Evolutionary conservation across 2,888 invertebrate species (phyloP).

Genomic region (Idaea biselata): DNA sequence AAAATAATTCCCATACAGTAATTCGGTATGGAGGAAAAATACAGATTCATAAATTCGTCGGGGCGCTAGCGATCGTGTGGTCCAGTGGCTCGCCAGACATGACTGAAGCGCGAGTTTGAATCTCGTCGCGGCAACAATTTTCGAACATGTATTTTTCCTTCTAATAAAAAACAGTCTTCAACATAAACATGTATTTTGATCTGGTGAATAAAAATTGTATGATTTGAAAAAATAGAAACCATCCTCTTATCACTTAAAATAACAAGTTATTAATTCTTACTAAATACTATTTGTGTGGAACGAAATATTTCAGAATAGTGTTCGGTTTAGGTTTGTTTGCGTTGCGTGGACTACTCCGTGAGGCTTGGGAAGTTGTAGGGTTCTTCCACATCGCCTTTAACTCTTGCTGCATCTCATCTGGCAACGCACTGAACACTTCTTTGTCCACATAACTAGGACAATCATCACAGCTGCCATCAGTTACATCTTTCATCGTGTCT

Average conservation of each 20-base stretch:
- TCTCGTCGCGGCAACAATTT: too few relatives aligned
- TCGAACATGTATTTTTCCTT: slow-evolving; percentile 39
- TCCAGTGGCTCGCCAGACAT: too few relatives aligned
- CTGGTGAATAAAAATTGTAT: slow-evolving; percentile 78
- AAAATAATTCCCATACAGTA: too few relatives aligned
- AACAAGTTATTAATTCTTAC: slow-evolving; percentile 74
- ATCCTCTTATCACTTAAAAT: slow-evolving; percentile 78
- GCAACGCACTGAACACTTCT: slow-evolving; percentile 85
- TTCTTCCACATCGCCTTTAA: slow-evolving; percentile 85
- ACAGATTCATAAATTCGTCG: too few relatives aligned
- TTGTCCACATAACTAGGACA: slow-evolving; percentile 86
- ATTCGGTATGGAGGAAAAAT: too few relatives aligned
- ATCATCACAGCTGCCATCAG: slow-evolving; percentile 63
- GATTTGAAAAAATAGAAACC: slow-evolving; percentile 81
- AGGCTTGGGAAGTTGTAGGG: slow-evolving; percentile 64
- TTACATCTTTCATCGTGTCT: slow-evolving; percentile 63
- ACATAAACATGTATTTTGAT: slow-evolving; percentile 80
- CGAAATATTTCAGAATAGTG: slow-evolving; percentile 85
- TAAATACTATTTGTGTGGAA: slow-evolving; percentile 83
- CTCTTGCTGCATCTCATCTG: slow-evolving; percentile 86
- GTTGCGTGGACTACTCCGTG: slow-evolving; percentile 68
- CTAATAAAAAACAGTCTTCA: slow-evolving; percentile 55
- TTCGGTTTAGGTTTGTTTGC: slow-evolving; percentile 81
- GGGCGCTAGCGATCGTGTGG: too few relatives aligned
- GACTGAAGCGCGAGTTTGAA: too few relatives aligned